Base-by-base conservation (phyloP, 2,797 vertebrate species). In the Thripadectes ignobilis region DNA sequence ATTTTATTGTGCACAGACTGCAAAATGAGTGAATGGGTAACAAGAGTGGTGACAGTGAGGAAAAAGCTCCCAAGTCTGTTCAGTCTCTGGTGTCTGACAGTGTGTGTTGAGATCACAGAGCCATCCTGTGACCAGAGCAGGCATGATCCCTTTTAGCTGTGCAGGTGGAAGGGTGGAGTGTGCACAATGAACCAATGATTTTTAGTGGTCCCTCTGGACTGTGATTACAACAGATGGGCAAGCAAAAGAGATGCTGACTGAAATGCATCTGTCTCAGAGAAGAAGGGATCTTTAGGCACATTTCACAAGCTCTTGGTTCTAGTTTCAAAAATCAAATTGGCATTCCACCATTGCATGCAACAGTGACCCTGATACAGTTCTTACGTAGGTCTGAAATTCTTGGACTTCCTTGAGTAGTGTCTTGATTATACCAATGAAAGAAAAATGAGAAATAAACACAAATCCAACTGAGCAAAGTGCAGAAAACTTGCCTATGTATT, bases 141-240 rank as follows among this genome's bases (percentile, higher is more conserved):
- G 43, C 66, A 22, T 18, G 36, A 19, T 41, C 55, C 32, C 27
- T 76, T 48, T 73, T 22, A 67, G 41, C 18, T 17, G 62, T 45
- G 71, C 85, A 84, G 88, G 91, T 90, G 82, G 63, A 41, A 81
- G 74, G 79, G 66, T n/a, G 67, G 85, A 57, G 68, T 8, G 1
- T 26, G 20, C 48, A 82, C 94, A 86, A 78, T 69, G 80, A 88
- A 36, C 80, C 4, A 6, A 9, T 82, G 52, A 72, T 72, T 90
- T 95, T 94, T 90, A 94, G 85, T 46, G 59, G 34, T 96, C 91
- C 69, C 85, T 69, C 76, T 69, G 79, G 95, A 78, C 71, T 72
- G 2, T 43, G 78, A 36, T 57, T 80, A 45, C 78, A 81, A 67
- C 84, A 95, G 76, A 89, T 94, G 93, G 85, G 67, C 66, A 79